Base-by-base conservation (phyloP, 1,140 invertebrate genomes). In the Ceratosolen fusciceps region DNA sequence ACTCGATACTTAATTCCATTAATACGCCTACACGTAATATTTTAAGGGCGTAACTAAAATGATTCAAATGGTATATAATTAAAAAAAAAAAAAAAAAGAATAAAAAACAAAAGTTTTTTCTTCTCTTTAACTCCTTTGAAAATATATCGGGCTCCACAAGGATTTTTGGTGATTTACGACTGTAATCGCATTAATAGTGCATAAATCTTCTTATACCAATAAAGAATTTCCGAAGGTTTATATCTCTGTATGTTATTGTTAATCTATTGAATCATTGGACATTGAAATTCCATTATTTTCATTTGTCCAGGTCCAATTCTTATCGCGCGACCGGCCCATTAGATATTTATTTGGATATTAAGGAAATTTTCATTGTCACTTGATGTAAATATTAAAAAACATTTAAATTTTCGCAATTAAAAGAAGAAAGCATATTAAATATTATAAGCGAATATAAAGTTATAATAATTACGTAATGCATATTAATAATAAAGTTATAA, bases 1-100 rank as follows among this genome's bases (percentile, higher is more conserved):
- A 74, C 21, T 62, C 24, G 43, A 62, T 43, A 39, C 26, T 47
- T 60, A 74, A 62, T 74, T 21, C 19, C 24, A 26, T 58, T 31
- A 37, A 73, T 37, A 31, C 12, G n/a, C 3, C 5, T 56, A 39
- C 2, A 12, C 9, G 24, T 62, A 62, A 74, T 10, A 29, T 7
- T 7, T 49, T n/a, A 10, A 62, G 62, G 9, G 58, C 58, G 34
- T 4, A 37, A 24, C 1, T 16, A 56, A n/a, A n/a, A 16, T 31
- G 14, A 49, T 58, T 49, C 29, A 26, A 19, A 72, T 65, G 31
- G 34, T 56, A 56, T 56, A 34, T n/a, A 54, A 10, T 37, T 14
- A n/a, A 58, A 37, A 58, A 58, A 3, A 34, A n/a, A n/a, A n/a
- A n/a, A n/a, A n/a, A n/a, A n/a, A n/a, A n/a, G n/a, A n/a, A n/a